Evolutionary conservation across 2,888 invertebrate genomes (phyloP).

Genomic region (Lasioglossum oenotherae): DNA sequence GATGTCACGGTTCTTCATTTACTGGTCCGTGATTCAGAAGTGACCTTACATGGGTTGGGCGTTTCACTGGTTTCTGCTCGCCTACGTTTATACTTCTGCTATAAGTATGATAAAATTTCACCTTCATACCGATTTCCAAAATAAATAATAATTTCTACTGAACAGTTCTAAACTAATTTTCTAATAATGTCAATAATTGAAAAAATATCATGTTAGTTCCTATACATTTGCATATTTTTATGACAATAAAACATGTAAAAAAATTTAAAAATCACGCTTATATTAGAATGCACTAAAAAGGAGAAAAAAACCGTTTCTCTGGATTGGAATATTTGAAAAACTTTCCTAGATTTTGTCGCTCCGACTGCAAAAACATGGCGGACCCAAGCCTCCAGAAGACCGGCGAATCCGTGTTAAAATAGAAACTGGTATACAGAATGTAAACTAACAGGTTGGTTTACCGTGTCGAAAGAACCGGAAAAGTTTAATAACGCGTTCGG

Average conservation of each 20-base stretch:
- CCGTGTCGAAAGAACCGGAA: not conserved
- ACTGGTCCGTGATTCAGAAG: not conserved
- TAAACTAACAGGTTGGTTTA: constrained; percentile 35
- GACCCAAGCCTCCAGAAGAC: not conserved
- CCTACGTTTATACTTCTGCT: not conserved
- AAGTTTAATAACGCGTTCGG: constrained; percentile 31
- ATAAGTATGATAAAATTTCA: not conserved
- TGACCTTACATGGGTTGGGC: not conserved
- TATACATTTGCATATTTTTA: no score
- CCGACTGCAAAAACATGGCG: not conserved
- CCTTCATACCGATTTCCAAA: not conserved
- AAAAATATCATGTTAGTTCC: no score
- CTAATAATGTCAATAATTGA: not conserved
- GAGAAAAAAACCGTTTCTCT: not conserved
- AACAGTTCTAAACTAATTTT: not conserved
- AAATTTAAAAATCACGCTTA: no score
- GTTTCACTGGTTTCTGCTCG: not conserved
- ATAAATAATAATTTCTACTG: not conserved
- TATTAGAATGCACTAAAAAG: no score
- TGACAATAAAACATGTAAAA: no score
- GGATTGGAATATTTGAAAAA: not conserved
- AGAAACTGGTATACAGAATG: constrained; percentile 25
- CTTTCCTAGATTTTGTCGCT: not conserved
- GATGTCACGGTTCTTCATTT: not conserved
- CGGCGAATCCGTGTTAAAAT: constrained; percentile 40